Base-by-base conservation (phyloP, 2,888 invertebrate species). In the Drosophila anomelani region DNA sequence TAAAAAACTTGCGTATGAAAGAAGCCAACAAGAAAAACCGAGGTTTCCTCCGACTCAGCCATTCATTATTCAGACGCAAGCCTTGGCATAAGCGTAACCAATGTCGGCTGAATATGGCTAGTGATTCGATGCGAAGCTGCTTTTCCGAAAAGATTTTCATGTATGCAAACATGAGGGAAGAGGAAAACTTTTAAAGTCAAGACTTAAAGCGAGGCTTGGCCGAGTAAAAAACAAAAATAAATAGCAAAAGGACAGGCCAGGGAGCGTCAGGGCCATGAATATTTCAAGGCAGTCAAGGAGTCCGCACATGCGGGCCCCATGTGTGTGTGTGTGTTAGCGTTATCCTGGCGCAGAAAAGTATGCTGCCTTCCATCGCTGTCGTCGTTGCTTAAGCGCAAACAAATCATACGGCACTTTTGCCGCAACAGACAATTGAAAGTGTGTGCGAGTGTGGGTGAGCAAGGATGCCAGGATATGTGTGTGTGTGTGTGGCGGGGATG, bases 351-450 rank as follows among this genome's bases (percentile, higher is more conserved):
- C 60, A 43, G 67, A 46, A 54, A 59, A 59, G 72, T 46, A 67
- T 55, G 75, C 68, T 49, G 70, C 47, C 41, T 47, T 54, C 17
- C 64, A 10, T 46, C 38, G 74, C 76, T 81, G 76, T 78, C 84
- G 70, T 81, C 76, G 79, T 62, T 69, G 85, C 83, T 84, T 85
- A 77, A 84, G 74, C 79, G 83, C 81, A 86, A 86, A 86, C 84
- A 85, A 85, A 85, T 85, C 84, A 88, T 85, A 84, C 70, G 75
- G 72, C 76, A 75, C 76, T 76, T 68, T 76, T 57, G 62, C 75
- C 76, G 44, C 73, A 61, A 55, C 76, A 75, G 77, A 88, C 87
- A 85, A 86, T 84, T 88, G 84, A 86, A 88, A 38, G 55, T 39
- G 47, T 61, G 58, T 34, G 46, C 8, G 41, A 44, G 36, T 62